Evolutionary conservation across 2,113 vertebrate species (phyloP), one percentile per base, ranked within the genome.

Genomic region (Picathartes gymnocephalus): DNA sequence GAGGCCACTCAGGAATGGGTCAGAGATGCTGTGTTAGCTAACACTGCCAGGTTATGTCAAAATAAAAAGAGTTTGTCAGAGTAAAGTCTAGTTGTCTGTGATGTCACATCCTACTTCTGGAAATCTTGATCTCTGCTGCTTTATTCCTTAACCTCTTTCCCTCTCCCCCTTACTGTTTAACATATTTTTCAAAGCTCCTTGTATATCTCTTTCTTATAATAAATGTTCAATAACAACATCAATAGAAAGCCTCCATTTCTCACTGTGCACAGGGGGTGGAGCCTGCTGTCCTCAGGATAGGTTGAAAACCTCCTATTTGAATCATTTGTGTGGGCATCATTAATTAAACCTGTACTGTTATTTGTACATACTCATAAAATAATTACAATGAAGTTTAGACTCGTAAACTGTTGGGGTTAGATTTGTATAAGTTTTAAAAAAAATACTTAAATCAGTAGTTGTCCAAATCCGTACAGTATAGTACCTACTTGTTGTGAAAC

Each of bases 1-100:
- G 85, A 88, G 81, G 82, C 92, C 74, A 18, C 71, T 68, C 79
- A 44, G 92, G 88, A 90, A 60, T 81, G 37, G 95, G 71, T 77
- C 69, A 54, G 80, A 62, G 86, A 62, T 93, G 62, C 79, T 69
- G 66, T 15, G 27, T 87, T 86, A 84, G 72, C 28, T 65, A 40
- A 42, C 2, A 6, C 8, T 90, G 92, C 86, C 79, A 94, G 79
- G 42, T 61, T 81, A 77, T 83, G 68, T 88, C 90, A 86, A 80
- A 89, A 77, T 72, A 54, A 74, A 84, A 45, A 71, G 57, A 66
- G 68, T 81, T 95, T 22, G 54, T 88, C 42, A n/a, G 40, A 48
- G 37, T 90, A 47, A 88, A 73, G 54, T 53, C 31, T 62, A 30
- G 53, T 54, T 50, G 21, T 47, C 33, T 54, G 50, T 2, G 1